These are phyloP conservation scores for Tethea ocularis DNA, from an alignment of 2,888 invertebrate species.

Conservation along the genomic window DNA sequence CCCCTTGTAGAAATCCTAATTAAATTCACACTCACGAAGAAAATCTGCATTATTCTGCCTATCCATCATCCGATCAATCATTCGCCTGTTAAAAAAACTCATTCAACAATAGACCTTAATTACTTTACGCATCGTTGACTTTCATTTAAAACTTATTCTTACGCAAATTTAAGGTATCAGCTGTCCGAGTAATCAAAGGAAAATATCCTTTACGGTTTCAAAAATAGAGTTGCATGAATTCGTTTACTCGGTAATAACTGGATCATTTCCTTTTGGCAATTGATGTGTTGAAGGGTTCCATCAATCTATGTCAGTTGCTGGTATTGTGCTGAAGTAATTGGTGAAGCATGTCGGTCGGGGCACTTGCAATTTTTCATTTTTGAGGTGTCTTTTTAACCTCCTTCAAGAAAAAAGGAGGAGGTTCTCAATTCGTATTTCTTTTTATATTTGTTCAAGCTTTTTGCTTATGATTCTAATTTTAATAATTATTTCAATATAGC, in stretches of 20 bases:
- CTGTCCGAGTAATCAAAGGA: conserved; percentile 22
- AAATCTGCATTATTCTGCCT: conserved; percentile 11
- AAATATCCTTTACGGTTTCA: conserved; percentile 20
- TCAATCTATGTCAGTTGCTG: conserved; percentile 52
- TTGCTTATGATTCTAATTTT: no score
- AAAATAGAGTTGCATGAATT: conserved; percentile 20
- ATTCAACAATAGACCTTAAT: conserved; percentile 36
- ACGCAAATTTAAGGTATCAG: conserved; percentile 52
- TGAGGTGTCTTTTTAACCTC: background rate
- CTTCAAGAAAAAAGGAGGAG: no score
- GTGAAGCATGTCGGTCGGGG: conserved; percentile 22
- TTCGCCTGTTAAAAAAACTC: conserved; percentile 30
- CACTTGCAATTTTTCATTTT: conserved; percentile 14
- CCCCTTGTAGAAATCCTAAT: background rate
- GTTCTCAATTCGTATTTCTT: no score
- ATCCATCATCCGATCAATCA: conserved; percentile 37
- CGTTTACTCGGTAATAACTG: conserved; percentile 37
- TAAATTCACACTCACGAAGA: background rate
- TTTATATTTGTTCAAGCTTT: no score
- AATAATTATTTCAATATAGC: no score
- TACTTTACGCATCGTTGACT: conserved; percentile 38
- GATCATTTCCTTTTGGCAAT: conserved; percentile 63
- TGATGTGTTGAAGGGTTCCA: conserved; percentile 58
- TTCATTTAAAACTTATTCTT: conserved; percentile 48
- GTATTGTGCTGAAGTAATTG: conserved; percentile 19